Conservation (phyloP, 2,797 vertebrate species). For the Danionella dracula region DNA sequence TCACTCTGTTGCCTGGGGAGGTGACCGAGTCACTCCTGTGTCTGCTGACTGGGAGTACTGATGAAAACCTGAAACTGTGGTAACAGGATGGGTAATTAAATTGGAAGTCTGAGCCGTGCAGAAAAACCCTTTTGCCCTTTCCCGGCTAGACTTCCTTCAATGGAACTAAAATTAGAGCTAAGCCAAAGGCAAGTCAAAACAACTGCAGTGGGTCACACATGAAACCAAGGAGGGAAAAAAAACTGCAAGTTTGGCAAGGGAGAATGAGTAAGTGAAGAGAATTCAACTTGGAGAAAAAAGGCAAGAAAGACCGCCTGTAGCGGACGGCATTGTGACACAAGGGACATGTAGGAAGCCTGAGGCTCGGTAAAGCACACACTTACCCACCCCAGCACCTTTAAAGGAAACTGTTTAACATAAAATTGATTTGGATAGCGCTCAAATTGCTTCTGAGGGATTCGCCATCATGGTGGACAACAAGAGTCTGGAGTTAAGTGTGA, state of each 20-base stretch:
- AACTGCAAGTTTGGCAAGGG: constrained; percentile 42
- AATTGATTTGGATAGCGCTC: constrained; percentile 70
- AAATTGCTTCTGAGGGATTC: constrained; percentile 61
- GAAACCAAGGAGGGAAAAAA: constrained; percentile 22
- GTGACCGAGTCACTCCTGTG: constrained; percentile 9
- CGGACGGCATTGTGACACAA: constrained; percentile 25
- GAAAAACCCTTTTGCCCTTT: constrained; percentile 43
- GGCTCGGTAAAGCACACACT: constrained; percentile 56
- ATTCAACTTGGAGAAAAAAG: constrained; percentile 36
- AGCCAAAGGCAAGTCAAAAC: constrained; percentile 66
- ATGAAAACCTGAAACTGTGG: constrained; percentile 16
- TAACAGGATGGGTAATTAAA: constrained; percentile 40
- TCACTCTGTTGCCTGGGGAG: constrained; percentile 16
- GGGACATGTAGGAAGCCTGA: constrained; percentile 29
- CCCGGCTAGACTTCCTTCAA: constrained; percentile 44
- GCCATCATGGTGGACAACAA: constrained; percentile 47
- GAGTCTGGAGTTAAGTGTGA: constrained; percentile 60
- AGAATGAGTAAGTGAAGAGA: constrained; percentile 21
- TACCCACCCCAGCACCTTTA: constrained; percentile 19
- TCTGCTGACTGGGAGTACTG: not conserved
- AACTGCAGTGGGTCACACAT: constrained; percentile 53
- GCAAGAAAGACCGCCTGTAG: constrained; percentile 24
- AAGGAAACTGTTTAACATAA: constrained; percentile 44
- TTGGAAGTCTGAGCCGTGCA: constrained; percentile 17
- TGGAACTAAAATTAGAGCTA: constrained; percentile 66